Evolutionary conservation across 2,888 invertebrate species (phyloP), one percentile per base, ranked within the genome.

Genomic region (Thymelicus sylvestris): DNA sequence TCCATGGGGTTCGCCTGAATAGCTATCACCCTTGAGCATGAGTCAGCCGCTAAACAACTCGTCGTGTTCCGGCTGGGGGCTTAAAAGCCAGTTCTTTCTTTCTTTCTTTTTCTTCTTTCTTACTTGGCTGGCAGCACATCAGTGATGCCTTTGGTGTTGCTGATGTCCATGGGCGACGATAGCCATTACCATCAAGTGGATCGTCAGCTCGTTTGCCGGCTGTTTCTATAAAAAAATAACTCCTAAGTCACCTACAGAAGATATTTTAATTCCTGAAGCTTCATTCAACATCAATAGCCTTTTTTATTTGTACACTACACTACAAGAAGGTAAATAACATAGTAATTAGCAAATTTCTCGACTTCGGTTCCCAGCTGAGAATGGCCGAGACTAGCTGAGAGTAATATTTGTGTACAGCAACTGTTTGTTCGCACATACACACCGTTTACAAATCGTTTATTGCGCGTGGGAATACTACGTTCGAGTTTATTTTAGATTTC

Each of bases 351-450:
- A 10, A 39, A 10, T 59, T 59, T 59, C 59, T 59, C 7, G 3
- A n/a, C 38, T 38, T 59, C n/a, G 6, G 38, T 13, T 59, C 13
- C 38, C 59, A 39, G n/a, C 59, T n/a, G 39, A 59, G 59, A 59
- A 59, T 38, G 31, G 38, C 59, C 24, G 55, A n/a, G 59, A 59
- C 13, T 38, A 13, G n/a, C 39, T 24, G 55, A n/a, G 39, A 38
- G 39, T 39, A 59, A 59, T 59, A 66, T 38, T 60, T 57, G 48
- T 48, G 66, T 38, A 59, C 57, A 6, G 59, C 47, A 59, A 59
- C 60, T 50, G 60, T 67, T 67, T 38, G 19, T 60, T 60, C 39
- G 61, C 19, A 15, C 60, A 60, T 48, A 67, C 60, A 61, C 48
- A 2, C 24, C 12, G 12, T 41, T 67, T 61, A 61, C 52, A 60